A percentile compares a stretch with the other conserved stretches of the same genome.
Evolutionary conservation across 2,888 invertebrate genomes (phyloP).

Genomic region (Girardia tigrina): DNA sequence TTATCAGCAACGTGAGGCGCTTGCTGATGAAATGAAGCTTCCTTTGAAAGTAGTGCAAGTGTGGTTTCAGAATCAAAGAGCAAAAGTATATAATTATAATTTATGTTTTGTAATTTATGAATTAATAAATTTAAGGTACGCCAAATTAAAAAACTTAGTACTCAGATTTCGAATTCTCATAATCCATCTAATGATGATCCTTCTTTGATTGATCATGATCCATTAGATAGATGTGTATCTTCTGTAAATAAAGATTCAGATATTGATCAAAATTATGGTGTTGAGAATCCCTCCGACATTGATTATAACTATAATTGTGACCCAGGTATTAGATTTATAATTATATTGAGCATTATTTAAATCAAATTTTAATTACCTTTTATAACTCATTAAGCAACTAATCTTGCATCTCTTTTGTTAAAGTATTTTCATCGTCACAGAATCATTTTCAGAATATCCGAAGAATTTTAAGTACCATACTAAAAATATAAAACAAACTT

Average conservation of each 20-base stretch:
- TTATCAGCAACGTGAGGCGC: background rate
- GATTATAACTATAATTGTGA: slow-evolving; percentile 8
- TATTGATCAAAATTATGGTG: slow-evolving; percentile 7
- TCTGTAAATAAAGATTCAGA: slow-evolving; percentile 20
- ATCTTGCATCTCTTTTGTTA: too few relatives aligned
- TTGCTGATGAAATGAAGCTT: background rate
- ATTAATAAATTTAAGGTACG: background rate
- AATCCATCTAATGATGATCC: background rate
- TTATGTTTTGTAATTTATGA: background rate
- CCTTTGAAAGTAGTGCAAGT: background rate
- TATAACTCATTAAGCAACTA: too few relatives aligned
- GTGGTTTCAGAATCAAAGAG: slow-evolving; percentile 7
- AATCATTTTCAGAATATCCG: too few relatives aligned
- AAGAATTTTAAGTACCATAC: too few relatives aligned
- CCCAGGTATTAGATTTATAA: too few relatives aligned
- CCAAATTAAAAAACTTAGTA: background rate
- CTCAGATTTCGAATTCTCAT: slow-evolving; percentile 16
- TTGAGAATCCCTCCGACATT: background rate
- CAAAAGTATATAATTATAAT: background rate
- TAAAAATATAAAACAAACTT: too few relatives aligned
- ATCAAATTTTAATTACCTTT: too few relatives aligned
- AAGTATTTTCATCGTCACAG: too few relatives aligned
- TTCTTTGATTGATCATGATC: background rate
- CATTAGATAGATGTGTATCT: slow-evolving; percentile 13
- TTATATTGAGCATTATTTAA: too few relatives aligned